phyloP scores from a whole-genome alignment of 2,797 vertebrate species.

The Poliocrania exsul region DNA sequence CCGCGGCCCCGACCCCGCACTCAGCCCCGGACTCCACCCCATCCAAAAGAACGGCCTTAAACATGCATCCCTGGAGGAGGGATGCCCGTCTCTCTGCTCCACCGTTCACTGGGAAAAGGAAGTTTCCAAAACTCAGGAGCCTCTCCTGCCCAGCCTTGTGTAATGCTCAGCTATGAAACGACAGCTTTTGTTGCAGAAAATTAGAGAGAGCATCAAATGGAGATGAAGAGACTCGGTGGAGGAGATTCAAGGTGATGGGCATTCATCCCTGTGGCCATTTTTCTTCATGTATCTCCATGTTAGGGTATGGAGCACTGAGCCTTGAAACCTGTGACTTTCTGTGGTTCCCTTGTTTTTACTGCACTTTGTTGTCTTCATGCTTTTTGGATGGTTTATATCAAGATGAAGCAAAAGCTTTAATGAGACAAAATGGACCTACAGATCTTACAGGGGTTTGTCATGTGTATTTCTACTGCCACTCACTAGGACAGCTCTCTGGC shows the following conservation, averaged over 20 bases:
- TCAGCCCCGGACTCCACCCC: background rate
- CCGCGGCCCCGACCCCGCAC: conserved; percentile 29
- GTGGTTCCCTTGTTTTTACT: background rate
- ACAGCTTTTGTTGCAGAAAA: background rate
- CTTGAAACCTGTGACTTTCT: background rate
- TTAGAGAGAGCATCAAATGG: background rate
- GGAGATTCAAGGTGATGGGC: background rate
- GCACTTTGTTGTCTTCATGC: fast-evolving
- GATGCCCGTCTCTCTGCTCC: background rate
- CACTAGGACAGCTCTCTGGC: background rate
- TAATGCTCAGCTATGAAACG: background rate
- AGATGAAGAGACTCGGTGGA: background rate
- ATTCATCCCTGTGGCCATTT: background rate
- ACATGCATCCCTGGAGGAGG: fast-evolving
- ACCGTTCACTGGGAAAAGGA: background rate
- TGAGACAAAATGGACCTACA: background rate
- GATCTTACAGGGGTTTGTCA: background rate
- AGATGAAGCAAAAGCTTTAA: background rate
- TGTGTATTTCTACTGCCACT: fast-evolving
- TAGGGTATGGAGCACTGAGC: background rate
- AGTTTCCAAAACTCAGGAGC: background rate
- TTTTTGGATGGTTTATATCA: background rate
- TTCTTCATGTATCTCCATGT: background rate
- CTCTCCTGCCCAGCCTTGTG: background rate
- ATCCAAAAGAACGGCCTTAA: background rate